Base-by-base conservation (phyloP, 2,113 vertebrate genomes). In the Lophochroa leadbeateri region DNA sequence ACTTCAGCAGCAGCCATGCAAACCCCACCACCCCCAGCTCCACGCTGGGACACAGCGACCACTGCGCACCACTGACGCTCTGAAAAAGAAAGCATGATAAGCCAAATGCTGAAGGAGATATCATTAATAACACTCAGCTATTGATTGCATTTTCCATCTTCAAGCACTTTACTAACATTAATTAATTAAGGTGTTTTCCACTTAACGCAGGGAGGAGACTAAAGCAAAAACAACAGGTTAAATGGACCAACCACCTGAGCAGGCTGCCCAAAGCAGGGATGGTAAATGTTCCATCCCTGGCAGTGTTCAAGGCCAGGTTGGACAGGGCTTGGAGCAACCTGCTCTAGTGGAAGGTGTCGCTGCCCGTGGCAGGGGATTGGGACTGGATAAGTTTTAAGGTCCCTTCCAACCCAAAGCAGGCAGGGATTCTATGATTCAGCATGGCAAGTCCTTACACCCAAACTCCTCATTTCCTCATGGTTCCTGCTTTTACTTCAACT, bases 111-210 rank as follows among this genome's bases (percentile, higher is more conserved):
- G 46, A 91, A 61, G 2, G 1, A 78, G 91, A 52, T 28, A 37
- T 76, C 63, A 46, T 19, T 47, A 65, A 63, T 13, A 95, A 74
- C 81, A 71, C 57, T 82, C 1, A 9, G 77, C 63, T 70, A 96
- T 74, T 67, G 81, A 93, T 43, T 53, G 74, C 1, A 0, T 9
- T 25, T 82, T 76, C 74, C 85, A 47, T 80, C 94, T 92, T 74
- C 91, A 74, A 91, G 91, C 63, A 43, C 87, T 86, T 80, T 14
- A 85, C 71, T 53, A 86, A 60, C 71, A 7, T 41, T 91, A 84
- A 90, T 93, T 96, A 95, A 93, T 94, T 90, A 79, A 92, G 79
- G 87, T 65, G 94, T 92, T 83, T 90, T 52, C 55, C 29, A 19
- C 78, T 85, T 83, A 87, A 76, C 0, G 10, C 44, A 24, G 43